Percentiles rank a stretch among this genome's conserved stretches.
These are phyloP conservation scores for Myotis yumanensis DNA, from an alignment of 2,113 vertebrate genomes.

Conservation along the genomic window DNA sequence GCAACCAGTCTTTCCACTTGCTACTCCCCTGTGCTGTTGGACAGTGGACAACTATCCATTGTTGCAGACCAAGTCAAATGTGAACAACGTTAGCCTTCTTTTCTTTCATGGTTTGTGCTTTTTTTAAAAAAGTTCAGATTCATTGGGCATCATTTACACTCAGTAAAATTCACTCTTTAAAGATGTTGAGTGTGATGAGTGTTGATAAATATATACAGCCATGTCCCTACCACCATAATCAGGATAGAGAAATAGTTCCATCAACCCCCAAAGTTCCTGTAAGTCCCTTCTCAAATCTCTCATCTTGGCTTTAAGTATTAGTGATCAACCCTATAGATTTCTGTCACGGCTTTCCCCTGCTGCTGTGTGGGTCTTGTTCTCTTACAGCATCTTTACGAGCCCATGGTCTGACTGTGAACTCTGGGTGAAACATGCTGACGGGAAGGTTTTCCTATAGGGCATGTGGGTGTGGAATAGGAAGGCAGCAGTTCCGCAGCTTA, in stretches of 20 bases:
- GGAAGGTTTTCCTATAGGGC: neutral
- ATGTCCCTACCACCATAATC: neutral
- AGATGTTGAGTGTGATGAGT: neutral
- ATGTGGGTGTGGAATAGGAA: neutral
- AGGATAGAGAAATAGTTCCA: constrained; percentile 21
- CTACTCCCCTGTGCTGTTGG: neutral
- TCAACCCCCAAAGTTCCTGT: neutral
- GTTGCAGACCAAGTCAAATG: neutral
- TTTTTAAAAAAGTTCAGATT: neutral
- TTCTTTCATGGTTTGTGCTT: neutral
- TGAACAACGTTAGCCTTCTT: neutral
- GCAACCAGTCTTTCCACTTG: neutral
- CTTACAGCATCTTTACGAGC: neutral
- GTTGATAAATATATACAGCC: neutral
- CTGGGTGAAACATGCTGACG: neutral
- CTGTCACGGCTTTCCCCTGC: neutral
- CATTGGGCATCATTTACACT: neutral
- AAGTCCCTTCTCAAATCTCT: neutral
- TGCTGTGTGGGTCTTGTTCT: neutral
- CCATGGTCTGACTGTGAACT: neutral
- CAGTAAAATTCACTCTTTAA: neutral
- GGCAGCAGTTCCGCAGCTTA: neutral
- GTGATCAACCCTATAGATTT: neutral
- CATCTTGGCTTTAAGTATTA: neutral
- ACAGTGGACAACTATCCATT: neutral